Conservation (phyloP, 2,113 vertebrate species). For the Upupa epops region DNA sequence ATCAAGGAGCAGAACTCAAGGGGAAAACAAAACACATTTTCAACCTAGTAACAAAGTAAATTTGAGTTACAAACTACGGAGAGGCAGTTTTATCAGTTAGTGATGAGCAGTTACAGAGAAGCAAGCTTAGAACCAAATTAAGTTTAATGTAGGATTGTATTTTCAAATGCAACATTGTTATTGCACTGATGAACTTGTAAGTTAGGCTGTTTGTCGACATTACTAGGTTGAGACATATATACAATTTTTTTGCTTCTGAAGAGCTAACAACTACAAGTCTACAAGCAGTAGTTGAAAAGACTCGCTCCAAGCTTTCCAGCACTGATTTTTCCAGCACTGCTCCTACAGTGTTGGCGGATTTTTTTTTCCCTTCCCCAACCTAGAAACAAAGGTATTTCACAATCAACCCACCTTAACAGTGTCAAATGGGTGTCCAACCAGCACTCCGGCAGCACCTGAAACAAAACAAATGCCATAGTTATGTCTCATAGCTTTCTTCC, state of each 20-base stretch:
- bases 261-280: neutral
- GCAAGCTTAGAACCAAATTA: neutral
- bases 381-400: neutral
- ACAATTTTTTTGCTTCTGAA: neutral
- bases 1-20: neutral
- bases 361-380: neutral
- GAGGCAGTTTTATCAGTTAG: neutral
- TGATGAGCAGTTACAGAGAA: neutral
- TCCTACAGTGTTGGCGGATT: neutral
- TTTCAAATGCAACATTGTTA: neutral
- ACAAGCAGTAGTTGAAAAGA: neutral
- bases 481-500: neutral
- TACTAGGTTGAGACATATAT: neutral
- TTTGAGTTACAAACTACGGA: neutral
- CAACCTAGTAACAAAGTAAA: neutral
- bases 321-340: neutral
- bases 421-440: constrained; percentile 97
- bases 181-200: neutral
- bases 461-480: neutral
- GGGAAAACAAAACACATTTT: neutral
- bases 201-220: neutral
- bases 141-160: neutral
- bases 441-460: constrained; percentile 92
- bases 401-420: constrained; percentile 91
- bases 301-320: neutral